A percentile compares a stretch with the other conserved stretches of the same genome.
These are phyloP conservation scores for Acrocephalus arundinaceus DNA, from an alignment of 2,113 vertebrate species.

Conservation along the genomic window DNA sequence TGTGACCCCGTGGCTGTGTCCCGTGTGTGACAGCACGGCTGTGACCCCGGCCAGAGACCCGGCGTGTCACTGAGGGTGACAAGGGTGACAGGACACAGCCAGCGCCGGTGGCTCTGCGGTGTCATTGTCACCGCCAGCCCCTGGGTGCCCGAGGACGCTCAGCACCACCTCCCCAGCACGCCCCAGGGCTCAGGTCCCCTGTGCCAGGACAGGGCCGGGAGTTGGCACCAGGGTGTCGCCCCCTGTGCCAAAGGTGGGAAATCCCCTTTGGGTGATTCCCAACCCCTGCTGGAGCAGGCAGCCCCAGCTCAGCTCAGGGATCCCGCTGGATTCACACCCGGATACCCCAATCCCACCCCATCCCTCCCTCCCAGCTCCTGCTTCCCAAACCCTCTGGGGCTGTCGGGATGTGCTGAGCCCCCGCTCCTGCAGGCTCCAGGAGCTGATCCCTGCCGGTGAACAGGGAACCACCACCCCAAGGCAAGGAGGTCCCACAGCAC, in stretches of 20 bases:
- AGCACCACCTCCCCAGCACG: not conserved
- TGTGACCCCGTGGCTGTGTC: not conserved
- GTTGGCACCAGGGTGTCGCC: not conserved
- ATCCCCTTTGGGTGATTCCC: not conserved
- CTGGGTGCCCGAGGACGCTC: rapidly evolving
- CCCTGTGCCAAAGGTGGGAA: not conserved
- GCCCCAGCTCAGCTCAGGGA: not conserved
- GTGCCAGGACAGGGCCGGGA: not conserved
- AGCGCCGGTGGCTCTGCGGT: rapidly evolving
- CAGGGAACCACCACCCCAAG: not conserved
- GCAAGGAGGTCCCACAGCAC: rapidly evolving
- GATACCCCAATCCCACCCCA: not conserved
- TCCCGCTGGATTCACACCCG: rapidly evolving
- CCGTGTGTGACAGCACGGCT: not conserved
- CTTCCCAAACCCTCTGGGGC: rapidly evolving
- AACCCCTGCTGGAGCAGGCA: rapidly evolving
- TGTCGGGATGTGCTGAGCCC: not conserved
- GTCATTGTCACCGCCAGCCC: not conserved
- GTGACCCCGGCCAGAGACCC: not conserved
- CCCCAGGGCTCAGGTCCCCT: not conserved
- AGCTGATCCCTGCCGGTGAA: not conserved
- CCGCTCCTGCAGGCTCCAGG: not conserved
- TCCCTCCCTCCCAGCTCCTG: not conserved
- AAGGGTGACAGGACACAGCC: not conserved
- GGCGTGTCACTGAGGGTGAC: rapidly evolving